Conservation (phyloP, 2,888 invertebrate species). For the Aplocera efformata region DNA sequence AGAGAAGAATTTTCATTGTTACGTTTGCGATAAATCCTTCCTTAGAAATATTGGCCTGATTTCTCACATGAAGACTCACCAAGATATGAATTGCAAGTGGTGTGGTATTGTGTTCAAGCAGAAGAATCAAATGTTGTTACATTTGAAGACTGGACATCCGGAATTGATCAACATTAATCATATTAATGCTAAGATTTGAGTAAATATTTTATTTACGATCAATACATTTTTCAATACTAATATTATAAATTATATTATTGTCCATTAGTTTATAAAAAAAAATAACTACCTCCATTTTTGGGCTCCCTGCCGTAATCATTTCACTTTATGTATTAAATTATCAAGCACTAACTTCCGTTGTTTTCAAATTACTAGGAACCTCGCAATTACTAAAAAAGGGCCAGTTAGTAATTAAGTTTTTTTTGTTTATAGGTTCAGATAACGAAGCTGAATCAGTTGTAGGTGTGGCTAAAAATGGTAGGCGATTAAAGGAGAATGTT, state of each 20-base stretch:
- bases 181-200: conserved; percentile 27
- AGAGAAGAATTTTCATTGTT: conserved; percentile 57
- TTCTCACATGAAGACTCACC: conserved; percentile 59
- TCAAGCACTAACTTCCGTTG: no score
- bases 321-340: no score
- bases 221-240: no score
- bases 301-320: no score
- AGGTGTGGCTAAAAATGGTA: conserved; percentile 49
- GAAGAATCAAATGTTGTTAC: conserved; percentile 39
- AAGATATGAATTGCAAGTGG: conserved; percentile 53
- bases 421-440: conserved; percentile 73
- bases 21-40: conserved; percentile 58
- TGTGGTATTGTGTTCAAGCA: conserved; percentile 50
- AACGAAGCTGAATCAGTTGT: conserved; percentile 34
- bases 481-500: conserved; percentile 66
- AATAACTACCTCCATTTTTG: no score
- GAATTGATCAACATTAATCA: conserved; percentile 39
- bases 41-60: conserved; percentile 52
- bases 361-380: no score
- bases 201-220: conserved; percentile 15
- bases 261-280: no score
- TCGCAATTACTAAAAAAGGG: conserved; percentile 15
- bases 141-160: conserved; percentile 44
- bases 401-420: conserved; percentile 9
- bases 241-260: no score